Evolutionary conservation across 2,113 vertebrate genomes (phyloP).

Genomic region (Columbina picui): DNA sequence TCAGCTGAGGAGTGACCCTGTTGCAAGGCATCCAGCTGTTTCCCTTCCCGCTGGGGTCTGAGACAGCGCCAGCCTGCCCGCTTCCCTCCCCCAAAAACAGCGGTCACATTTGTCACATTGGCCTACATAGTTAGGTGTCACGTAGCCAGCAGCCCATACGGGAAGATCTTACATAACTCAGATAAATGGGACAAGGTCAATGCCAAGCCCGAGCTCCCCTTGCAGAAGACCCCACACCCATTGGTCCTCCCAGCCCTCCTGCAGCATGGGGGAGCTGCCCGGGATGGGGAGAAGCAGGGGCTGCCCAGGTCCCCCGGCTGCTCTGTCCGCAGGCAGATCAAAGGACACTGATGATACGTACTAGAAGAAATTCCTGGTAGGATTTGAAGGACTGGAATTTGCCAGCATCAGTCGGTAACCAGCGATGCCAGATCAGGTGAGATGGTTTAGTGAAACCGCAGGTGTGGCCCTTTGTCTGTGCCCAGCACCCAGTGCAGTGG

Average conservation of each 20-base stretch:
- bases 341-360: background rate
- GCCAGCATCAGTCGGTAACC: background rate
- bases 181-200: constrained; percentile 60
- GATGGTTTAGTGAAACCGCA: constrained; percentile 27
- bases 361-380: constrained; percentile 39
- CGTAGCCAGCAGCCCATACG: background rate
- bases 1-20: constrained; percentile 53
- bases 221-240: background rate
- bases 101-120: constrained; percentile 55
- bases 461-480: constrained; percentile 44
- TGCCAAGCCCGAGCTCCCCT: background rate
- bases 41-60: constrained; percentile 3
- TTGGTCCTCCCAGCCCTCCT: background rate
- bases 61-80: background rate
- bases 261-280: accelerated
- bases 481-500: accelerated
- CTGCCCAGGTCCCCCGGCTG: accelerated
- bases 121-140: constrained; percentile 61
- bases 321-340: background rate
- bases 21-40: constrained; percentile 35
- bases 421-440: constrained; percentile 32
- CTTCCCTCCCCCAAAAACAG: constrained; percentile 16
- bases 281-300: background rate
- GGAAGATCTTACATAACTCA: constrained; percentile 52
- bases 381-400: constrained; percentile 46